A percentile compares a stretch with the other conserved stretches of the same genome.
Conservation (phyloP, 1,140 invertebrate species). For the Penaeus japonicus region DNA sequence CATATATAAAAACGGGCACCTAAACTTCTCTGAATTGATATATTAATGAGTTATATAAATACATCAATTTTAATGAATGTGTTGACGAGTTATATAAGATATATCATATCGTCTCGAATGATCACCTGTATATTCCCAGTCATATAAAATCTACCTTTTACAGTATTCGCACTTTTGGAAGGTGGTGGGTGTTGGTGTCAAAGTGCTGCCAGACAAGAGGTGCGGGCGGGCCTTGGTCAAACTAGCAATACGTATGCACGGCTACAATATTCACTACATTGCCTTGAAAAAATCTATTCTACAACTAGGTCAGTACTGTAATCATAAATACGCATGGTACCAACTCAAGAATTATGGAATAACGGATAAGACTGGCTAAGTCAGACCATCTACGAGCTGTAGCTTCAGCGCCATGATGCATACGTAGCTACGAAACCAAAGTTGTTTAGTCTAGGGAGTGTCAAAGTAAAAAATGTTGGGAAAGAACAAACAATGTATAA, state of each 20-base stretch:
- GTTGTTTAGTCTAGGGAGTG: slow-evolving; percentile 36
- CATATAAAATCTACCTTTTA: too few species aligned
- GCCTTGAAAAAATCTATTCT: slow-evolving; percentile 3
- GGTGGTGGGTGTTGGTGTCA: slow-evolving; percentile 20
- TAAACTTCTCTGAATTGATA: too few species aligned
- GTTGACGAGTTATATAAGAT: too few species aligned
- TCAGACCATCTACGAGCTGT: slow-evolving; percentile 19
- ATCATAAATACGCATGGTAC: background rate
- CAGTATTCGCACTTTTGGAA: background rate
- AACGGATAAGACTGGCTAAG: slow-evolving; percentile 18
- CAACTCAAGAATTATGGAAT: slow-evolving; percentile 21
- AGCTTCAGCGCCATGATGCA: slow-evolving; percentile 28
- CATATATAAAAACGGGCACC: too few species aligned
- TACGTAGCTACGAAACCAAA: slow-evolving; percentile 26
- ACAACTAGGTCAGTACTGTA: slow-evolving; percentile 18
- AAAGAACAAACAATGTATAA: slow-evolving; percentile 27
- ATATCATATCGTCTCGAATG: too few species aligned
- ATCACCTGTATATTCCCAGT: too few species aligned
- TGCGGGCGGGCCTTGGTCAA: slow-evolving; percentile 23
- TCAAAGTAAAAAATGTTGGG: slow-evolving; percentile 14
- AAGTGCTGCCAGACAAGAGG: slow-evolving; percentile 23
- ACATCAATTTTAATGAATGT: too few species aligned
- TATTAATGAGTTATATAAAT: too few species aligned
- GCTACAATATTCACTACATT: slow-evolving; percentile 39
- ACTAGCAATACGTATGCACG: slow-evolving; percentile 32